Conservation (phyloP, 2,113 vertebrate genomes). For the Alligator mississippiensis region DNA sequence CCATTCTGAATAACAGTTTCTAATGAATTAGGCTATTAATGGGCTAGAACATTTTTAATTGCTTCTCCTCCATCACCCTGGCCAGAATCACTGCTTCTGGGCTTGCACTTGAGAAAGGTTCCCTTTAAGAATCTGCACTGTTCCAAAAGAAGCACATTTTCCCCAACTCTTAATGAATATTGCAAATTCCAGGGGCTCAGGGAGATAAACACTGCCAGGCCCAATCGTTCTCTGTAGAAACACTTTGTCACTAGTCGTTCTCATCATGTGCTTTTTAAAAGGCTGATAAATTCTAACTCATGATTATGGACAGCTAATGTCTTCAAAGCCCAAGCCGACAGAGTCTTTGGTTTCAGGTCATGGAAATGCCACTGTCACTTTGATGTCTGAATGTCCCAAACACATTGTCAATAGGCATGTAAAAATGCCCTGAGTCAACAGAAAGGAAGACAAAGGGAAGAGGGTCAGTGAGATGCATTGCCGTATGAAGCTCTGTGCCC, state of each 20-base stretch:
- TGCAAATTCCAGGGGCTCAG: constrained; percentile 51
- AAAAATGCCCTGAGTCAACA: constrained; percentile 33
- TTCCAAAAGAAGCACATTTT: constrained; percentile 27
- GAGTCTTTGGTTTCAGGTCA: constrained; percentile 70
- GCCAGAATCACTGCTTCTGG: not conserved
- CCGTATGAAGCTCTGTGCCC: not conserved
- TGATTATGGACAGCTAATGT: constrained; percentile 56
- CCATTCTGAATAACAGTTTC: not conserved
- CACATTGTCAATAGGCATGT: constrained; percentile 74
- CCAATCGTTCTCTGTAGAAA: constrained; percentile 53
- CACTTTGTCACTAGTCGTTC: constrained; percentile 72
- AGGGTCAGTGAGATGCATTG: not conserved
- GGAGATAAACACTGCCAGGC: constrained; percentile 69
- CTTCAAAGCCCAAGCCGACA: constrained; percentile 41
- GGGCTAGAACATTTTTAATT: constrained; percentile 29
- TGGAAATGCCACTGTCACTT: constrained; percentile 74
- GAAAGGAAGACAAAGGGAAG: constrained; percentile 37
- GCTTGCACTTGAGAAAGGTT: constrained; percentile 15
- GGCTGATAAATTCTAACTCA: constrained; percentile 50
- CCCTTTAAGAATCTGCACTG: constrained; percentile 24
- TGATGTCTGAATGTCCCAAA: constrained; percentile 68
- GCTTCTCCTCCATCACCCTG: not conserved
- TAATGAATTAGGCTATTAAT: not conserved
- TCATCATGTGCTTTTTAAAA: constrained; percentile 47
- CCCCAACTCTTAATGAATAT: constrained; percentile 57